phyloP scores from a whole-genome alignment of 2,113 vertebrate genomes.

The Pelobates fuscus region DNA sequence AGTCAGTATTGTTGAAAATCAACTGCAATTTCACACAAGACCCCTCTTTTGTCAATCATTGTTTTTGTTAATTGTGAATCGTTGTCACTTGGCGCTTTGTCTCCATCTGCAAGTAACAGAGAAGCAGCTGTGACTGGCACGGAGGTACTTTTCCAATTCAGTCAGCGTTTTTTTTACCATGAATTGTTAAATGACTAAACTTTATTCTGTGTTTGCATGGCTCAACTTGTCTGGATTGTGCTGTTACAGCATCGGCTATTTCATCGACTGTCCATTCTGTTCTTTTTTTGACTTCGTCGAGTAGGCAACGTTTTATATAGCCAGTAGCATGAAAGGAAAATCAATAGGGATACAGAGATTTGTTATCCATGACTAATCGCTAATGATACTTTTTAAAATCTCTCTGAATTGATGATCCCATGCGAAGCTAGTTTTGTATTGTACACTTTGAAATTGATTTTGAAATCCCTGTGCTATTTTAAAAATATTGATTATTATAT shows the following conservation, averaged over 20 bases:
- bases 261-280: conserved; percentile 2
- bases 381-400: background rate
- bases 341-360: conserved; percentile 1
- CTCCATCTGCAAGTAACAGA: conserved; percentile 1
- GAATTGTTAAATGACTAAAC: conserved; percentile 4
- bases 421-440: background rate
- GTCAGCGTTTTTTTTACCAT: background rate
- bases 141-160: background rate
- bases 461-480: too few species aligned
- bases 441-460: too few species aligned
- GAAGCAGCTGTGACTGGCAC: conserved; percentile 14
- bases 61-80: conserved; percentile 7
- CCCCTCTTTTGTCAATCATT: background rate
- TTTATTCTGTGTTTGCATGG: background rate
- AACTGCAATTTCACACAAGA: background rate
- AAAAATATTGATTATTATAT: too few species aligned
- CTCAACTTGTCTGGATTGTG: background rate
- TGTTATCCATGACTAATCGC: conserved; percentile 5
- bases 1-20: background rate
- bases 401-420: background rate
- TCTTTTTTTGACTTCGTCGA: conserved; percentile 18
- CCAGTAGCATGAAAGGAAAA: conserved; percentile 6
- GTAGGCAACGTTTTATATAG: conserved; percentile 1
- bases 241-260: conserved; percentile 15
- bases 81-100: conserved; percentile 6